Base-by-base conservation (phyloP, 2,797 vertebrate genomes). In the Eutrigla gurnardus region DNA sequence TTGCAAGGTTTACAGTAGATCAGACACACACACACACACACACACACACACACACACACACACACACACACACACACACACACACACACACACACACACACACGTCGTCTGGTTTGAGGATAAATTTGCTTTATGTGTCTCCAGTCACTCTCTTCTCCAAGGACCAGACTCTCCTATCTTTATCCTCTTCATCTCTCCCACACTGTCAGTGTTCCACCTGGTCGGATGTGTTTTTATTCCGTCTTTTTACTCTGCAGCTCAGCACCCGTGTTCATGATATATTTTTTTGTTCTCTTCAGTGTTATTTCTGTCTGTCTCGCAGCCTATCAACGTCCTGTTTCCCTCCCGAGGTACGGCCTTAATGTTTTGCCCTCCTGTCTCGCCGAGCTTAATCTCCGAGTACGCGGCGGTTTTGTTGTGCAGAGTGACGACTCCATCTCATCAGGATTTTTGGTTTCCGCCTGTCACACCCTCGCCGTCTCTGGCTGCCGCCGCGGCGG, bases 101-200 rank as follows among this genome's bases (percentile, higher is more conserved):
- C 73, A 58, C 60, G 12, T 83, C 75, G 68, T 65, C 45, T 67
- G 59, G 84, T 70, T 84, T 74, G 74, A 73, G 73, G 5, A 65
- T 65, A 66, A 70, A 85, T 33, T 84, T 59, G 77, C 77, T 89
- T 87, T 58, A 85, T 89, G 83, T 75, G 78, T 84, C 67, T 81
- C 77, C 64, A 73, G 84, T 87, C 88, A 81, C 71, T 88, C 74
- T 53, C 68, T 83, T 79, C 73, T 88, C 77, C 62, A 66, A 61
- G 62, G 75, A 64, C 81, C 75, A 65, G 14, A 55, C 70, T 82
- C 80, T 84, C 74, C 65, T 53, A 25, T 73, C 76, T 75, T 78
- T 55, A 74, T 85, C 82, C 67, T 61, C 78, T 70, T 73, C 82
- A 87, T 80, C 86, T 77, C 76, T 67, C 57, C 35, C 82, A 72